phyloP scores from a whole-genome alignment of 2,113 vertebrate species.

The Prolemur simus region DNA sequence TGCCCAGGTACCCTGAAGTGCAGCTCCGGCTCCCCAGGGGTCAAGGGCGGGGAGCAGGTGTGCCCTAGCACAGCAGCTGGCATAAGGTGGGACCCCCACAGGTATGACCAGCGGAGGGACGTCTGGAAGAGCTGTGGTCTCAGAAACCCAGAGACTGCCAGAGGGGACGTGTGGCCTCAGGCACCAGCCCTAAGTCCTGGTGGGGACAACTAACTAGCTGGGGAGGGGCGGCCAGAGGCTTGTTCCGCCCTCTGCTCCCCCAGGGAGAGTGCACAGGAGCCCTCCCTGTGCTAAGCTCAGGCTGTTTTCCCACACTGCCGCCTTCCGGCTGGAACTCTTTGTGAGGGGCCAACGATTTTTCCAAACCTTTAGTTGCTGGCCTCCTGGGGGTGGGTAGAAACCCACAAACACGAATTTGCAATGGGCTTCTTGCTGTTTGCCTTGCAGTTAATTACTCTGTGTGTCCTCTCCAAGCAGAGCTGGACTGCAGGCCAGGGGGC shows the following conservation, averaged over 20 bases:
- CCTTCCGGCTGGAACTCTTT: not conserved
- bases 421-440: not conserved
- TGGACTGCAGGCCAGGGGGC: not conserved
- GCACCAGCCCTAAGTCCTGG: too few relatives aligned
- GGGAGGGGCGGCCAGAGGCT: not conserved
- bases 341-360: not conserved
- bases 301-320: not conserved
- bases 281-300: not conserved
- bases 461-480: not conserved
- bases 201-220: not conserved
- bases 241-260: not conserved
- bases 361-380: not conserved
- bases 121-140: not conserved
- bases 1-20: not conserved
- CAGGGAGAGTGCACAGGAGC: too few relatives aligned
- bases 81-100: rapidly evolving
- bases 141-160: not conserved
- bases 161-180: not conserved
- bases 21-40: rapidly evolving
- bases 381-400: not conserved
- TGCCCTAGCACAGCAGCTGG: not conserved
- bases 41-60: rapidly evolving
- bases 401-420: rapidly evolving
- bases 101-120: not conserved
- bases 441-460: not conserved